Percentiles rank a stretch among this genome's conserved stretches.
These are phyloP conservation scores for Luehdorfia chinensis DNA, from an alignment of 1,140 invertebrate species.

Conservation along the genomic window DNA sequence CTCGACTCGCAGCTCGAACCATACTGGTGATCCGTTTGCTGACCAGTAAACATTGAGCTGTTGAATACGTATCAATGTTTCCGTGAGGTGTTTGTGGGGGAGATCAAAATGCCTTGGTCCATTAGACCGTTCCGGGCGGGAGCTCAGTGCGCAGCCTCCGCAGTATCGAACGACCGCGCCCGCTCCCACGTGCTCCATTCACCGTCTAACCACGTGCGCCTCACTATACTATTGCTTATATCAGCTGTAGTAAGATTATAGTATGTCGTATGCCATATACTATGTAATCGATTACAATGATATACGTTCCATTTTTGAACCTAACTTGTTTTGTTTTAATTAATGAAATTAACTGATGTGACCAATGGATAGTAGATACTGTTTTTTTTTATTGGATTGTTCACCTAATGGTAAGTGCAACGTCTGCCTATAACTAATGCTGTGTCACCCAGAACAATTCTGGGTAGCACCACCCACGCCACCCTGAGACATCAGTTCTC, in stretches of 20 bases:
- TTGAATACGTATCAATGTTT: neutral
- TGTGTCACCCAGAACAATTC: too few species aligned
- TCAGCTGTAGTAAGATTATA: conserved; percentile 11
- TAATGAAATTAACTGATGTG: neutral
- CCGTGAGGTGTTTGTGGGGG: conserved; percentile 3
- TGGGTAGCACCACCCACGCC: too few species aligned
- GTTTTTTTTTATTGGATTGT: neutral
- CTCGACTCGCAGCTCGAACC: too few species aligned
- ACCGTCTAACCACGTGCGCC: conserved; percentile 52
- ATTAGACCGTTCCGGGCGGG: conserved; percentile 42
- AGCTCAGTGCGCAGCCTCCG: conserved; percentile 68
- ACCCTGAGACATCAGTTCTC: too few species aligned
- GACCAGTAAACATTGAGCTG: too few species aligned
- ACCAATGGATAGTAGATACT: conserved; percentile 1
- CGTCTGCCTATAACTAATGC: too few species aligned
- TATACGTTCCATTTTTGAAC: too few species aligned
- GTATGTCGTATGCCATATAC: neutral
- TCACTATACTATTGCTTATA: conserved; percentile 17
- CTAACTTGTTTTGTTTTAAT: neutral
- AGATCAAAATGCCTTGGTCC: conserved; percentile 26
- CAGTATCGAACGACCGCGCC: conserved; percentile 66
- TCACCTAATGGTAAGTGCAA: too few species aligned
- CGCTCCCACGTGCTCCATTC: conserved; percentile 71
- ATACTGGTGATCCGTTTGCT: too few species aligned
- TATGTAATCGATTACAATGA: neutral